phyloP scores from a whole-genome alignment of 1,140 invertebrate species.

The Drusus annulatus region DNA sequence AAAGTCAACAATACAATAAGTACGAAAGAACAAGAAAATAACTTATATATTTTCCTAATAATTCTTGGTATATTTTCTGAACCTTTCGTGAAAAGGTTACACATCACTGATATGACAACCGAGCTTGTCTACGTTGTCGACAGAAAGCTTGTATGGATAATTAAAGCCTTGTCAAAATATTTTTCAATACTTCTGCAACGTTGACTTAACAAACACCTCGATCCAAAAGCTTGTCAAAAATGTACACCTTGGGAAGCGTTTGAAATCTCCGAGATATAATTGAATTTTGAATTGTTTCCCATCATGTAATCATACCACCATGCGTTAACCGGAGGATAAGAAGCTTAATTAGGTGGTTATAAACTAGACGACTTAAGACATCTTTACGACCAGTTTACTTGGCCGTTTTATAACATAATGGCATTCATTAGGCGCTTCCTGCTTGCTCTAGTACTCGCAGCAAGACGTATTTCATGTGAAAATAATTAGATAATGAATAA shows the following conservation, averaged over 20 bases:
- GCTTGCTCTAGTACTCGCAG: neutral
- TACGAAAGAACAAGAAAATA: too few species aligned
- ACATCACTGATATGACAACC: neutral
- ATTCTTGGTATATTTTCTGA: too few species aligned
- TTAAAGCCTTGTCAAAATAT: constrained; percentile 26
- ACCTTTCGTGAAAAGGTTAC: neutral
- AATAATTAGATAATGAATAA: constrained; percentile 24
- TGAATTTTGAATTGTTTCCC: neutral
- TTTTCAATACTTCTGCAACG: constrained; percentile 29
- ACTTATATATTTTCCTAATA: too few species aligned
- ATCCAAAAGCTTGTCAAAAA: neutral
- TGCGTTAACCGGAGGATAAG: neutral
- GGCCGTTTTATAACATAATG: constrained; percentile 33
- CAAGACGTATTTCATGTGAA: constrained; percentile 28
- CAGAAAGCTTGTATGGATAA: constrained; percentile 20
- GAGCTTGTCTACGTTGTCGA: constrained; percentile 26
- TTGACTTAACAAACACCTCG: neutral
- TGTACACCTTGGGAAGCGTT: neutral
- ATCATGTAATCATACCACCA: neutral
- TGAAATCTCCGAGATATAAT: neutral
- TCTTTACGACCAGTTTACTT: constrained; percentile 42
- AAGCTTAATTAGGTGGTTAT: constrained; percentile 4
- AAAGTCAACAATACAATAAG: too few species aligned
- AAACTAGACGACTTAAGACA: constrained; percentile 15
- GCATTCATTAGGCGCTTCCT: constrained; percentile 54